Evolutionary conservation across 2,888 invertebrate species (phyloP).

Genomic region (Aproaerema taeniolella): DNA sequence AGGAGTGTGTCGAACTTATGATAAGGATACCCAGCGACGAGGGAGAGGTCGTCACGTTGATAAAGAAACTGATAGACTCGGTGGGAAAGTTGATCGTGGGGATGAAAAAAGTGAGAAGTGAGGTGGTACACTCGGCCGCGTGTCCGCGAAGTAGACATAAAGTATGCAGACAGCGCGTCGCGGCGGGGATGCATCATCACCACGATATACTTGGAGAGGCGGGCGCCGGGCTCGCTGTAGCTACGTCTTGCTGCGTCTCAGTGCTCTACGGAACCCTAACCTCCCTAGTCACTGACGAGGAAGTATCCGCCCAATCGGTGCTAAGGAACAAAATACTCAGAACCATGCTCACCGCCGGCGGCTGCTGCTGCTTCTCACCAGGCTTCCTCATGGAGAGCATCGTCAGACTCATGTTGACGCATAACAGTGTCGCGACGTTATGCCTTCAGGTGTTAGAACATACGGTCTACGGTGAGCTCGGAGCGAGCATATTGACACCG

Average conservation of each 20-base stretch:
- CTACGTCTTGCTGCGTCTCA: constrained; percentile 75
- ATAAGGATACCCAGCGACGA: constrained; percentile 64
- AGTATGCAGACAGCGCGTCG: constrained; percentile 58
- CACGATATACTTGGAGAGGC: constrained; percentile 75
- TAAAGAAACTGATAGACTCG: constrained; percentile 74
- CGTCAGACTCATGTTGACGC: constrained; percentile 64
- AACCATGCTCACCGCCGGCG: constrained; percentile 76
- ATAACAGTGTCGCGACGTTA: constrained; percentile 47
- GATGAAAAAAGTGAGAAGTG: constrained; percentile 76
- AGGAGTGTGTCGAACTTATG: constrained; percentile 74
- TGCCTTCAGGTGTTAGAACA: constrained; percentile 76
- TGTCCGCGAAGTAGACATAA: constrained; percentile 73
- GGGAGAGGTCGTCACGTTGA: constrained; percentile 52
- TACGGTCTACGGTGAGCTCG: constrained; percentile 78
- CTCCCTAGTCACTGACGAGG: constrained; percentile 62
- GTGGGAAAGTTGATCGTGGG: constrained; percentile 74
- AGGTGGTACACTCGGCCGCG: constrained; percentile 72
- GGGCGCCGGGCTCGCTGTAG: constrained; percentile 47
- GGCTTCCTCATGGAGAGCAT: constrained; percentile 66
- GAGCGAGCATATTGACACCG: constrained; percentile 57
- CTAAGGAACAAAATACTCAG: constrained; percentile 68
- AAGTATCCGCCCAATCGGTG: constrained; percentile 45
- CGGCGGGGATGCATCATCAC: constrained; percentile 76
- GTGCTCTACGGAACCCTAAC: constrained; percentile 74
- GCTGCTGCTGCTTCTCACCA: constrained; percentile 80